Evolutionary conservation across 2,797 vertebrate genomes (phyloP).

Genomic region (Pipistrellus nathusii): DNA sequence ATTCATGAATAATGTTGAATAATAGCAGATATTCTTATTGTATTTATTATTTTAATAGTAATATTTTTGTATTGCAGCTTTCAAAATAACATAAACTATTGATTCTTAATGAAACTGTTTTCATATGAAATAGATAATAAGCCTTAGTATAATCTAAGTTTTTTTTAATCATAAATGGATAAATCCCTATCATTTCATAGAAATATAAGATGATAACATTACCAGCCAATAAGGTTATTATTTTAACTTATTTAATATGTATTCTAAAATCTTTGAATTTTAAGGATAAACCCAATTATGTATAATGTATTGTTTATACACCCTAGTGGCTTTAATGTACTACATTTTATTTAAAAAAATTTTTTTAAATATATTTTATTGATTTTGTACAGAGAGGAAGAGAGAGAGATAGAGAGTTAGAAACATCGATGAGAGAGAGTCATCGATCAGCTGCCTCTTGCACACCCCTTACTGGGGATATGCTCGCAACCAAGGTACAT

Average conservation of each 20-base stretch:
- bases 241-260: not conserved
- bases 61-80: not conserved
- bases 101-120: not conserved
- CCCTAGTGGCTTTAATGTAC: not conserved
- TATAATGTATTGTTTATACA: not conserved
- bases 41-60: not conserved
- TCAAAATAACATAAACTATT: not conserved
- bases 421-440: too few species aligned
- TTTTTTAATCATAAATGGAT: not conserved
- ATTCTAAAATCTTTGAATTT: constrained; percentile 43
- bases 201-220: not conserved
- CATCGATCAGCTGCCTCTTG: too few species aligned
- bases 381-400: too few species aligned
- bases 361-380: too few species aligned
- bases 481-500: too few species aligned
- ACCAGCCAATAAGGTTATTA: not conserved
- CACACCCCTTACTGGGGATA: too few species aligned
- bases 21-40: not conserved
- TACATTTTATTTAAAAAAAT: not conserved
- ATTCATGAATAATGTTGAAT: not conserved
- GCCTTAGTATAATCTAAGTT: not conserved
- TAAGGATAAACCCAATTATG: not conserved
- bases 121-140: not conserved
- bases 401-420: too few species aligned
- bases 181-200: constrained; percentile 7